phyloP scores from a whole-genome alignment of 1,140 invertebrate species.

The Triops cancriformis region DNA sequence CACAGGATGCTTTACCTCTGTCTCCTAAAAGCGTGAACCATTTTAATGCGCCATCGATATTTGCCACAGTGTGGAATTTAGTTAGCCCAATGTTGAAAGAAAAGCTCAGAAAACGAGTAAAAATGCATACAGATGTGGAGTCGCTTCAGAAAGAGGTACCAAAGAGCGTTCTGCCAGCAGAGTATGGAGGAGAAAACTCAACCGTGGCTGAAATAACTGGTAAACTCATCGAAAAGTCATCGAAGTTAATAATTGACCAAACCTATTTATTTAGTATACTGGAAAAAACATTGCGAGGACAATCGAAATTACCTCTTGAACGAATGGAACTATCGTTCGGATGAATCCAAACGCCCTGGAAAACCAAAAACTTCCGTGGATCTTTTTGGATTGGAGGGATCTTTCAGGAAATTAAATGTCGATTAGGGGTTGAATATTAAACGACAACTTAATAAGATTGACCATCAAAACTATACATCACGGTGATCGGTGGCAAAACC shows the following conservation, averaged over 20 bases:
- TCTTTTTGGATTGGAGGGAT: constrained; percentile 53
- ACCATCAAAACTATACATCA: too few species aligned
- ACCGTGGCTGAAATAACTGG: constrained; percentile 58
- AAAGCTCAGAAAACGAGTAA: constrained; percentile 65
- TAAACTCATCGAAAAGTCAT: constrained; percentile 35
- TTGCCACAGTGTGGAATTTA: constrained; percentile 70
- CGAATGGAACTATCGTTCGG: constrained; percentile 27
- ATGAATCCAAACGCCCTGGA: constrained; percentile 48
- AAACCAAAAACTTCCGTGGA: constrained; percentile 48
- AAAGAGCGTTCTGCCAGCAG: constrained; percentile 62
- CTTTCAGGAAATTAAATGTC: constrained; percentile 49
- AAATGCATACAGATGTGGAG: constrained; percentile 14
- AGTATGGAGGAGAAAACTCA: constrained; percentile 67
- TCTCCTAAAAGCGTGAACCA: constrained; percentile 77
- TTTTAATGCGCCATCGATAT: constrained; percentile 66
- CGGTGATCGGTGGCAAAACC: too few species aligned
- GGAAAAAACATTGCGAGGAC: constrained; percentile 21
- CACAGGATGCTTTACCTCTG: constrained; percentile 69
- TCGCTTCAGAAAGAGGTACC: constrained; percentile 45
- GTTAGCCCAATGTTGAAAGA: constrained; percentile 77
- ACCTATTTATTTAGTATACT: too few species aligned
- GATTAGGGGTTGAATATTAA: constrained; percentile 36
- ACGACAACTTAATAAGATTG: not conserved
- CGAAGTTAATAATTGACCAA: not conserved
- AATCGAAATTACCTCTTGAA: constrained; percentile 24